These are phyloP conservation scores for Petrocephalus microphthalmus DNA, from an alignment of 2,113 vertebrate species.

Conservation along the genomic window DNA sequence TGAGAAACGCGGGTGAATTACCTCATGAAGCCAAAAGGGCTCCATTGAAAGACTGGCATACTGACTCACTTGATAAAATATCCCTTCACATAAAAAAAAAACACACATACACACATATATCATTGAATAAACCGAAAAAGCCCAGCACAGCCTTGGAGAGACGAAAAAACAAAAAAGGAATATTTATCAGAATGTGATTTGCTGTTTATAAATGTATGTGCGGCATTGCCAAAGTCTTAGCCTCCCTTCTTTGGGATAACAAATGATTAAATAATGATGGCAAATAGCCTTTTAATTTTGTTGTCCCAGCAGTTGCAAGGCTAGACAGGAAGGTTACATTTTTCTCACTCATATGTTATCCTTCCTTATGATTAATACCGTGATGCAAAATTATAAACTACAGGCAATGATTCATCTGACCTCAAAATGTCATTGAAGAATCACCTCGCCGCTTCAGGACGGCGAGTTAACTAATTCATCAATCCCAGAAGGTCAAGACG, in stretches of 20 bases:
- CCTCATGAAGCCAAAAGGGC: neutral
- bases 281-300: slow-evolving; percentile 23
- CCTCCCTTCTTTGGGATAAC: neutral
- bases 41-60: neutral
- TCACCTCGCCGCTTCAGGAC: neutral
- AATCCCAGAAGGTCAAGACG: slow-evolving; percentile 4
- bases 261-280: slow-evolving; percentile 17
- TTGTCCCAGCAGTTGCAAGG: slow-evolving; percentile 17
- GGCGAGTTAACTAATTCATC: slow-evolving; percentile 8
- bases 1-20: neutral
- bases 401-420: slow-evolving; percentile 6
- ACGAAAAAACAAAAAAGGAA: neutral
- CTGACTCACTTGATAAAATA: neutral
- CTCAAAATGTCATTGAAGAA: slow-evolving; percentile 14
- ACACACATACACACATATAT: neutral
- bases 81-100: neutral
- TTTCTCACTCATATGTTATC: slow-evolving; percentile 4
- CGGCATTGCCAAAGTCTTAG: no score
- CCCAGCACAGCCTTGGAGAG: neutral
- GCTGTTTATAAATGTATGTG: neutral
- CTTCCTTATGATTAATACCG: slow-evolving; percentile 9
- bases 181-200: neutral
- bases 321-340: neutral
- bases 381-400: slow-evolving; percentile 7
- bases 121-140: neutral